Base-by-base conservation (phyloP, 1,140 invertebrate species). In the Sycophila sp. region DNA sequence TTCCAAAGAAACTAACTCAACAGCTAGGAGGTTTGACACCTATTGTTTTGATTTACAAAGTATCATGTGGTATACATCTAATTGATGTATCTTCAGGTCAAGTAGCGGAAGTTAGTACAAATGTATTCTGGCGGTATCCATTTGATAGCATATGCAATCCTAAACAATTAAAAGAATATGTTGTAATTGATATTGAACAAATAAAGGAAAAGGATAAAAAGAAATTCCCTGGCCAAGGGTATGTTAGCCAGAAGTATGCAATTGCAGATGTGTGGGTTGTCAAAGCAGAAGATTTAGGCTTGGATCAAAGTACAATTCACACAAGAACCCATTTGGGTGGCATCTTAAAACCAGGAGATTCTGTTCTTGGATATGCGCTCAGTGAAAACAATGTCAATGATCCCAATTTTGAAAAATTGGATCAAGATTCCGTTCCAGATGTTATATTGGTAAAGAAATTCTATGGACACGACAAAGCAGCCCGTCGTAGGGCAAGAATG, bases 181-280 rank as follows among this genome's bases (percentile, higher is more conserved):
- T 95, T 76, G 95, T 99, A 0, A 98, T 99, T 93, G 94, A 99
- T 80, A 92, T 98, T 71, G 96, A 98, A 78, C 86, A 92, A 40
- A 92, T 98, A 3, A 87, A 88, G 72, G 90, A 94, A 38, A 91
- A 93, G 81, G 91, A 97, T 71, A 89, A 90, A 73, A 92, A 91
- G 78, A 85, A 87, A 59, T 95, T 95, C 78, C 93, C 94, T 13
- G 95, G 96, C 1, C 96, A 97, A 88, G 96, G 96, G 15, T 85
- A 88, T 38, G 89, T 97, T 69, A 97, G 96, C 1, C 88, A 89
- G 19, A 95, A 94, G 89, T 97, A 99, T 86, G 90, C 93, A 4
- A 87, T 99, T 55, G 93, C 96, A 19, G 97, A 99, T 86, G 92
- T 96, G 26, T 99, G 96, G 94, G 89, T 99, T 2, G 94, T 97